Conservation (phyloP, 2,113 vertebrate genomes). For the Amphilophus citrinellus region DNA sequence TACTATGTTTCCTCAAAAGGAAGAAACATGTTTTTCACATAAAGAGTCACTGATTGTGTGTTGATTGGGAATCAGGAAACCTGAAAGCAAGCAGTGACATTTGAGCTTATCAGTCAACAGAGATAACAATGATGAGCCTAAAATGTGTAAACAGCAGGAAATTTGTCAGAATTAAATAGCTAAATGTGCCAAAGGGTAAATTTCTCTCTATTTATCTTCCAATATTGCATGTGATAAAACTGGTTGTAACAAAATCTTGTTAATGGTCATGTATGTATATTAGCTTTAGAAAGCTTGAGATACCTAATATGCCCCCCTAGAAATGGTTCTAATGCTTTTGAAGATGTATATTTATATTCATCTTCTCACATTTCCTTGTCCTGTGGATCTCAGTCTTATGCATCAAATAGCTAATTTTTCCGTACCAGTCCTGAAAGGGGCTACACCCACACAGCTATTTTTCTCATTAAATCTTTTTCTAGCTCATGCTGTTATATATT, state of each 20-base stretch:
- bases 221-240: not conserved
- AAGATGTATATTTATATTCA: not conserved
- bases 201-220: not conserved
- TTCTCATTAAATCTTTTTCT: constrained; percentile 21
- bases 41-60: not conserved
- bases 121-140: not conserved
- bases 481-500: constrained; percentile 39
- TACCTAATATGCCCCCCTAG: too few relatives aligned
- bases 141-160: rapidly evolving
- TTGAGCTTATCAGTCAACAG: not conserved
- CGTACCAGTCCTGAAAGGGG: constrained; percentile 17
- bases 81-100: not conserved
- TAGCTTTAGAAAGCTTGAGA: not conserved
- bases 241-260: not conserved
- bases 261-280: not conserved
- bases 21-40: not conserved
- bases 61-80: not conserved
- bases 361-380: not conserved
- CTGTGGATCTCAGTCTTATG: not conserved
- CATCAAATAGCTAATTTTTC: not conserved
- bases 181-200: not conserved
- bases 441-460: constrained; percentile 25
- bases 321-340: rapidly evolving
- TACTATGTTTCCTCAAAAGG: too few relatives aligned
- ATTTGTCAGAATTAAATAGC: not conserved